Evolutionary conservation across 2,888 invertebrate species (phyloP).

Genomic region (Pterostichus niger): DNA sequence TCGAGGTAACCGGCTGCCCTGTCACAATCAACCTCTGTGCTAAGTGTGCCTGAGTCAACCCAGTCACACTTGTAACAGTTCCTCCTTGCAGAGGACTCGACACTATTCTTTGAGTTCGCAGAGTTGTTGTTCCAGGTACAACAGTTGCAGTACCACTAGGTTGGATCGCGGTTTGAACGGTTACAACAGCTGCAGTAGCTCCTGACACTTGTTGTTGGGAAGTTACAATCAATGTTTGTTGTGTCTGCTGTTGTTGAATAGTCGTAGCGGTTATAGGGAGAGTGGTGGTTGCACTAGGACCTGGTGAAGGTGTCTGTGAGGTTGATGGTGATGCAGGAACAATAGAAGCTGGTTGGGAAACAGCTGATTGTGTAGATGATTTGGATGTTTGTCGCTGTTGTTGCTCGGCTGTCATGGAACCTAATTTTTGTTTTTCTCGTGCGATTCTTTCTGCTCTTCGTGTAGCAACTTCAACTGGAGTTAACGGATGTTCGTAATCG

Average conservation of each 20-base stretch:
- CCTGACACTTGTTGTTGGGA: slow-evolving; percentile 76
- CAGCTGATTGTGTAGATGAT: slow-evolving; percentile 68
- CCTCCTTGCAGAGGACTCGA: slow-evolving; percentile 75
- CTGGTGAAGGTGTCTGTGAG: slow-evolving; percentile 69
- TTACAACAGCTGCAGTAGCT: slow-evolving; percentile 75
- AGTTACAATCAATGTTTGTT: slow-evolving; percentile 67
- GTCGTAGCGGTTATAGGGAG: slow-evolving; percentile 4
- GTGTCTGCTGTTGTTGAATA: slow-evolving; percentile 40
- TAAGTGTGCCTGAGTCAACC: slow-evolving; percentile 78
- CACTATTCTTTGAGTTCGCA: slow-evolving; percentile 74
- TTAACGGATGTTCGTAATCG: slow-evolving; percentile 89
- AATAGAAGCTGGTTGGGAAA: slow-evolving; percentile 70
- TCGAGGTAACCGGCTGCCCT: slow-evolving; percentile 71
- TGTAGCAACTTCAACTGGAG: slow-evolving; percentile 89
- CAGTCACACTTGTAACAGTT: slow-evolving; percentile 71
- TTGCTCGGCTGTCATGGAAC: slow-evolving; percentile 46
- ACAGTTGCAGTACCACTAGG: slow-evolving; percentile 73
- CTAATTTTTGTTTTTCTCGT: slow-evolving; percentile 84
- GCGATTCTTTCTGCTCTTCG: slow-evolving; percentile 91
- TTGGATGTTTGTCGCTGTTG: slow-evolving; percentile 53
- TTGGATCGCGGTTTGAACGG: slow-evolving; percentile 75
- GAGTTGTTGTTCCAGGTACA: slow-evolving; percentile 70
- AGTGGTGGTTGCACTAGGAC: slow-evolving; percentile 26
- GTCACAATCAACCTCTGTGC: slow-evolving; percentile 78
- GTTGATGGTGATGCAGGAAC: slow-evolving; percentile 71